Conservation (phyloP, 2,113 vertebrate genomes). For the Charadrius vociferus region DNA sequence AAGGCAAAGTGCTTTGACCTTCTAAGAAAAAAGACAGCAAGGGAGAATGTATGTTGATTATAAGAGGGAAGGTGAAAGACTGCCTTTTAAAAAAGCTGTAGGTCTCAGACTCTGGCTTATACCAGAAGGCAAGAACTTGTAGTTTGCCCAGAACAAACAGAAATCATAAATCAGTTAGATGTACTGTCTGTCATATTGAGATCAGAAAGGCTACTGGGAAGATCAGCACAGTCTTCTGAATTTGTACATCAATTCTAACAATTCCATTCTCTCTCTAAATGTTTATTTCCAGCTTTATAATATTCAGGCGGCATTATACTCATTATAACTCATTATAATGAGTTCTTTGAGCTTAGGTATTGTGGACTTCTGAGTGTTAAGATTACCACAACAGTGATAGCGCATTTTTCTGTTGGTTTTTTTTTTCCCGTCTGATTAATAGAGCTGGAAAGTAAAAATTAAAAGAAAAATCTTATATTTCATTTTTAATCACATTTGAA, state of each 20-base stretch:
- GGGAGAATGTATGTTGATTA: not conserved
- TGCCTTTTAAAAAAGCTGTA: not conserved
- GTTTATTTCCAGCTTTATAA: not conserved
- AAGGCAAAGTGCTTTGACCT: not conserved
- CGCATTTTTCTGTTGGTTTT: not conserved
- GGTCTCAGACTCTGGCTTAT: not conserved
- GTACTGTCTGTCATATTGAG: not conserved
- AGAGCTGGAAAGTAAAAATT: not conserved
- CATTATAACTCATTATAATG: too few relatives aligned
- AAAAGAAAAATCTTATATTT: not conserved
- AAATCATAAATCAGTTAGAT: rapidly evolving
- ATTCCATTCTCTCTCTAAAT: not conserved
- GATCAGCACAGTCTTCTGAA: not conserved
- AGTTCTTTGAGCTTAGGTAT: not conserved
- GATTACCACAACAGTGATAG: not conserved
- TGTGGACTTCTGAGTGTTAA: not conserved
- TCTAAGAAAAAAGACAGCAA: not conserved
- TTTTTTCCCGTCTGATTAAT: not conserved
- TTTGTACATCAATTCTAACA: not conserved
- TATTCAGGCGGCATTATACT: too few relatives aligned
- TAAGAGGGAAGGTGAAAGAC: not conserved
- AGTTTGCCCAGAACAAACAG: not conserved
- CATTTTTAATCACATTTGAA: not conserved
- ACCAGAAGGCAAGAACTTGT: not conserved
- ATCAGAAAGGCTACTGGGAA: not conserved